These are phyloP conservation scores for Procavia capensis DNA, from an alignment of 2,113 vertebrate genomes.

Conservation along the genomic window DNA sequence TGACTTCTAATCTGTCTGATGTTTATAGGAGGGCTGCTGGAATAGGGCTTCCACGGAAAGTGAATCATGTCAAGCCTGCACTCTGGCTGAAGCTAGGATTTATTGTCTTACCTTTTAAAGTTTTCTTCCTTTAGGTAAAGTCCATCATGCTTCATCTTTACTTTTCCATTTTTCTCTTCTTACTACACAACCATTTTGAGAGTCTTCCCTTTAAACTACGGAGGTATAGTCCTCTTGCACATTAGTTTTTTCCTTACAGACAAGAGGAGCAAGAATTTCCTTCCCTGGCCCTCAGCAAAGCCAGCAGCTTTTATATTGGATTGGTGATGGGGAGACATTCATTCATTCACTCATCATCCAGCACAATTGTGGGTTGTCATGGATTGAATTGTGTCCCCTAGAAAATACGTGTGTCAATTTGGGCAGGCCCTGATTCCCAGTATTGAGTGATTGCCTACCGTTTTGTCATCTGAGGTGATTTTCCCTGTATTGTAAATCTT, in stretches of 20 bases:
- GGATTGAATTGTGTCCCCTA: no score
- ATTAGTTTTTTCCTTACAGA: neutral
- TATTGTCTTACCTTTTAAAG: neutral
- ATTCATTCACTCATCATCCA: neutral
- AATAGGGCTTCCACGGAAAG: neutral
- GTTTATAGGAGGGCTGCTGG: neutral
- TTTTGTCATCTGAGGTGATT: no score
- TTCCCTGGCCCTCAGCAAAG: neutral
- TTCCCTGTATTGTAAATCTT: no score
- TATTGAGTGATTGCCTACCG: no score
- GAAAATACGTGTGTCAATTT: no score
- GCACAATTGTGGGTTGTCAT: neutral
- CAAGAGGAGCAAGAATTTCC: neutral
- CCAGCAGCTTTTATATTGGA: neutral
- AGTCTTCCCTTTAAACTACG: neutral
- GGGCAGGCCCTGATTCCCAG: no score
- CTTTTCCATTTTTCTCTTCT: constrained; percentile 27
- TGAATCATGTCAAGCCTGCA: neutral
- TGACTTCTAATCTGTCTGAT: neutral
- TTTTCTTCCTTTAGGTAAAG: neutral
- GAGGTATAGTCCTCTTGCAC: neutral
- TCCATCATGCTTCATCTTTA: neutral
- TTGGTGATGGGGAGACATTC: neutral
- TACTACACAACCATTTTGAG: neutral
- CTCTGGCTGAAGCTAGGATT: neutral